Evolutionary conservation across 92 coral and sea anemone species (phyloP).

Genomic region (Parazoanthus swiftii): DNA sequence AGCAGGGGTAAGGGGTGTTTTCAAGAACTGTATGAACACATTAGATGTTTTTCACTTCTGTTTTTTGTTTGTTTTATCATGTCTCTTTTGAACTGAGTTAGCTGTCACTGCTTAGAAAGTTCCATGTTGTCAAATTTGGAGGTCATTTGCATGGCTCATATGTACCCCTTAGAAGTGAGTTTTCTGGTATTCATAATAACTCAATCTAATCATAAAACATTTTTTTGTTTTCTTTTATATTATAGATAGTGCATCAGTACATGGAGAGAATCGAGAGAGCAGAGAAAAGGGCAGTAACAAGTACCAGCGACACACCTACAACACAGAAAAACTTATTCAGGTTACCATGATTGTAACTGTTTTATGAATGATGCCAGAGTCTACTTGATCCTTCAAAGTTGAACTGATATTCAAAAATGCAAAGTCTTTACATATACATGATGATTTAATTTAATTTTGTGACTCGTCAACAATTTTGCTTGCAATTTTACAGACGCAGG

Average conservation of each 20-base stretch:
- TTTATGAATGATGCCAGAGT: not conserved
- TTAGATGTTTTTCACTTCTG: not conserved
- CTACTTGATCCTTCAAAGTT: not conserved
- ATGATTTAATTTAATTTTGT: too few species aligned
- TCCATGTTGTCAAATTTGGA: too few species aligned
- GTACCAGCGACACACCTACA: conserved; percentile 65
- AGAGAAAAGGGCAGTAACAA: conserved; percentile 63
- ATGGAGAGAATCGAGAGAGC: conserved; percentile 93
- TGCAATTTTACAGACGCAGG: conserved; percentile 42
- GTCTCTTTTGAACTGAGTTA: not conserved
- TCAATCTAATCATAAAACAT: not conserved
- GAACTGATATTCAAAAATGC: not conserved
- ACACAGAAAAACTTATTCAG: conserved; percentile 66
- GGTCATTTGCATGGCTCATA: not conserved
- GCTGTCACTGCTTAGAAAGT: too few species aligned
- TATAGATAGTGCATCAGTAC: conserved; percentile 88
- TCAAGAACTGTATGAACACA: not conserved
- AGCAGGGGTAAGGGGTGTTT: not conserved
- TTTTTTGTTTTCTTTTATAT: not conserved
- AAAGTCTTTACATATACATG: not conserved
- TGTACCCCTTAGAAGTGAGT: not conserved
- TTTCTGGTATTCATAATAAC: not conserved
- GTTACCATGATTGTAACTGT: conserved; percentile 22
- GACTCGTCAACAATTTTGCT: not conserved
- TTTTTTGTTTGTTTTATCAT: too few species aligned